Evolutionary conservation across 1,140 invertebrate species (phyloP), one percentile per base, ranked within the genome.

Genomic region (Apis laboriosa): DNA sequence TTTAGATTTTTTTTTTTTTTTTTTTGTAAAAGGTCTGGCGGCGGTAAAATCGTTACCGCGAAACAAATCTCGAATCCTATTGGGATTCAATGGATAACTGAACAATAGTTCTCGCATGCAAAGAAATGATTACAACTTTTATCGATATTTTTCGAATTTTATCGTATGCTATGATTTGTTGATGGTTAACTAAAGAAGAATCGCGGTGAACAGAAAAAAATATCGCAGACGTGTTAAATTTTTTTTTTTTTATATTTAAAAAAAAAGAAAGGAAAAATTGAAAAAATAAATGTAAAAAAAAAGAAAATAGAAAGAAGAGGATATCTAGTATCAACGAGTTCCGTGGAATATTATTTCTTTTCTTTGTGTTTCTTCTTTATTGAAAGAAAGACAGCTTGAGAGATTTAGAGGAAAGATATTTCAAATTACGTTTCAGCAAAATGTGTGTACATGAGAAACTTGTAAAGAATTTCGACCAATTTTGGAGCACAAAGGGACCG

Each of bases 121-220:
- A 72, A 71, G 72, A 67, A 86, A 86, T 84, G 49, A 86, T 86
- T 80, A 76, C 79, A 86, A 84, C 24, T 84, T 77, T 61, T 49
- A 76, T 84, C 61, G 49, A 61, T 28, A 68, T 66, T 34, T 68
- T 21, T 70, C 66, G 55, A 64, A 79, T 78, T 43, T 70, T 58
- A 49, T 28, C 63, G 66, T 61, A 17, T 24, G 8, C 15, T 60
- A n/a, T 49, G 58, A 21, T 66, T 51, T 67, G 66, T 76, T 55
- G 72, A 55, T 66, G n/a, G 75, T 55, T 53, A 53, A 24, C 43
- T 53, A 34, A 34, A 34, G 2, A 70, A 76, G 8, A 76, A 51
- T 43, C 21, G 19, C 28, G 9, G 19, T 21, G 21, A 83, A 67
- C 49, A 53, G 34, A 43, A 49, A 9, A 24, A 73, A 77, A 67